Percentiles rank a stretch among this genome's conserved stretches.
Evolutionary conservation across 2,113 vertebrate species (phyloP).

Genomic region (Lycaon pictus): DNA sequence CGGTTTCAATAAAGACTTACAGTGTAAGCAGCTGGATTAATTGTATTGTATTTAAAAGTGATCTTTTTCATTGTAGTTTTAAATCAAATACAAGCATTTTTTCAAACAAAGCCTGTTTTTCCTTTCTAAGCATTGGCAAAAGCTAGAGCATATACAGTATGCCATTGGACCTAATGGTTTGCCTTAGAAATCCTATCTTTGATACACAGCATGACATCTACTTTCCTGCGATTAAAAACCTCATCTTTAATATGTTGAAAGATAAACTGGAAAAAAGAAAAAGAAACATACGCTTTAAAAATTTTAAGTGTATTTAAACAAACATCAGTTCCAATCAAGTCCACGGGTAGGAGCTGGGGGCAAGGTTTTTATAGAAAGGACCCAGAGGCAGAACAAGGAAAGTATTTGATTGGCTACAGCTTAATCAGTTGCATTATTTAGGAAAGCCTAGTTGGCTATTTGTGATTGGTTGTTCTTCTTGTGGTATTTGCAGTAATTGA

Average conservation of each 20-base stretch:
- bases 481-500: background rate
- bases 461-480: background rate
- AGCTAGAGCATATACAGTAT: background rate
- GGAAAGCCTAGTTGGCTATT: background rate
- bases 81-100: background rate
- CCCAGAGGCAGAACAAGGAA: background rate
- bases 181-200: background rate
- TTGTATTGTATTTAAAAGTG: slow-evolving; percentile 64
- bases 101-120: slow-evolving; percentile 10
- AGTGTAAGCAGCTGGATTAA: slow-evolving; percentile 68
- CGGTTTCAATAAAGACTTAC: slow-evolving; percentile 71
- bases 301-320: background rate
- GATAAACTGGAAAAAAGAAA: background rate
- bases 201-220: background rate
- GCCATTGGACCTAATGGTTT: background rate
- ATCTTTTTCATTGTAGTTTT: slow-evolving; percentile 51
- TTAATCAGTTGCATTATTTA: background rate
- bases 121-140: slow-evolving; percentile 20
- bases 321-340: background rate
- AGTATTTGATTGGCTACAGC: background rate
- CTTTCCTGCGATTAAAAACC: background rate
- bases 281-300: background rate
- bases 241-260: background rate
- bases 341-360: background rate
- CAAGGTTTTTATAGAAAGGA: background rate